These are phyloP conservation scores for Natrix natrix DNA, from an alignment of 2,797 vertebrate species.

Conservation along the genomic window DNA sequence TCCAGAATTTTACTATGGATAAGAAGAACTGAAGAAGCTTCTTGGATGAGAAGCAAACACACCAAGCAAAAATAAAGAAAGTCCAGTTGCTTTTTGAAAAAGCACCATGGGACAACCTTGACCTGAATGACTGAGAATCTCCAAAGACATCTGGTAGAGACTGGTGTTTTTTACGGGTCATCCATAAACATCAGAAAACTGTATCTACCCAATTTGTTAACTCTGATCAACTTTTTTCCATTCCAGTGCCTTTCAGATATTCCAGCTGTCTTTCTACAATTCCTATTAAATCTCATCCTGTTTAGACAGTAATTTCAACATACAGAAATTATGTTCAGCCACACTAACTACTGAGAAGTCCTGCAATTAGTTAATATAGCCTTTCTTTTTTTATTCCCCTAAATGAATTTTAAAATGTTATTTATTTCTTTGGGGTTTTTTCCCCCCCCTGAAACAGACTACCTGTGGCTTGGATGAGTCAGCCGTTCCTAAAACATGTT, in stretches of 20 bases:
- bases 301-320: background rate
- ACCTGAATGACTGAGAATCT: background rate
- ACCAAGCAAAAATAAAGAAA: background rate
- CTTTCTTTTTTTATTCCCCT: background rate
- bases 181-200: background rate
- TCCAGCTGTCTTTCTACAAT: background rate
- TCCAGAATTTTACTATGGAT: background rate
- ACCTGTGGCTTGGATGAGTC: conserved; percentile 40
- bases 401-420: background rate
- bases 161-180: background rate
- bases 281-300: background rate
- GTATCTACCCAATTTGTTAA: background rate
- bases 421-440: background rate
- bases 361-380: background rate
- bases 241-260: background rate
- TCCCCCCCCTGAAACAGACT: background rate
- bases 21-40: background rate
- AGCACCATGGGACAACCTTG: background rate
- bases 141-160: background rate
- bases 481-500: conserved; percentile 45
- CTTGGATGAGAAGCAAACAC: background rate
- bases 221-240: background rate
- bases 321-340: background rate
- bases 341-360: background rate
- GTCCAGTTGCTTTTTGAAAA: background rate